These are phyloP conservation scores for Semicossyphus pulcher DNA, from an alignment of 2,113 vertebrate species.

Conservation along the genomic window DNA sequence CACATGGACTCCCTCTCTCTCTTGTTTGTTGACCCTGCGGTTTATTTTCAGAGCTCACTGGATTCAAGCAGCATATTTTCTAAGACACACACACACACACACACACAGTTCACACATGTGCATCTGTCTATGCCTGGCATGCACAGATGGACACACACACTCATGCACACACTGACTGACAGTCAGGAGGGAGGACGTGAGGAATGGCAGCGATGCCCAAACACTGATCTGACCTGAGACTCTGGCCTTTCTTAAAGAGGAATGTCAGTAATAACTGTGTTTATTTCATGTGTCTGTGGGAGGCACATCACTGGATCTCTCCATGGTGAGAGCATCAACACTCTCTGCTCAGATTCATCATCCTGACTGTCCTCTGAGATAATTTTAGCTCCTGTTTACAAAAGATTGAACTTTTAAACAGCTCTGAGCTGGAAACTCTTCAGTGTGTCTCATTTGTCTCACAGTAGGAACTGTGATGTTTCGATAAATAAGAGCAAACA, in stretches of 20 bases:
- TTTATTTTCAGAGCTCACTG: constrained; percentile 72
- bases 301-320: constrained; percentile 41
- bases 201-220: constrained; percentile 72
- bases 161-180: constrained; percentile 15
- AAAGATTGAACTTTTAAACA: background rate
- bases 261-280: constrained; percentile 60
- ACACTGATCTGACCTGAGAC: constrained; percentile 63
- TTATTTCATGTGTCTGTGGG: constrained; percentile 46
- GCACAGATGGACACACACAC: constrained; percentile 27
- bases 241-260: constrained; percentile 51
- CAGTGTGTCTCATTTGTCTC: constrained; percentile 30
- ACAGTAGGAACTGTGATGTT: constrained; percentile 24
- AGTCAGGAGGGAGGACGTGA: constrained; percentile 38
- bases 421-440: background rate
- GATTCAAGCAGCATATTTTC: constrained; percentile 58
- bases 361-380: background rate
- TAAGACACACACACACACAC: constrained; percentile 12
- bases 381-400: background rate
- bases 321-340: constrained; percentile 35
- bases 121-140: constrained; percentile 24
- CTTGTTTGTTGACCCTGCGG: constrained; percentile 55
- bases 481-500: constrained; percentile 6
- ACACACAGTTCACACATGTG: constrained; percentile 20
- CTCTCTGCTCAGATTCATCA: constrained; percentile 14
- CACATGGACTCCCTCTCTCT: constrained; percentile 37